Percentiles rank a stretch among this genome's conserved stretches.
These are phyloP conservation scores for Hippolais icterina DNA, from an alignment of 2,113 vertebrate species.

Conservation along the genomic window DNA sequence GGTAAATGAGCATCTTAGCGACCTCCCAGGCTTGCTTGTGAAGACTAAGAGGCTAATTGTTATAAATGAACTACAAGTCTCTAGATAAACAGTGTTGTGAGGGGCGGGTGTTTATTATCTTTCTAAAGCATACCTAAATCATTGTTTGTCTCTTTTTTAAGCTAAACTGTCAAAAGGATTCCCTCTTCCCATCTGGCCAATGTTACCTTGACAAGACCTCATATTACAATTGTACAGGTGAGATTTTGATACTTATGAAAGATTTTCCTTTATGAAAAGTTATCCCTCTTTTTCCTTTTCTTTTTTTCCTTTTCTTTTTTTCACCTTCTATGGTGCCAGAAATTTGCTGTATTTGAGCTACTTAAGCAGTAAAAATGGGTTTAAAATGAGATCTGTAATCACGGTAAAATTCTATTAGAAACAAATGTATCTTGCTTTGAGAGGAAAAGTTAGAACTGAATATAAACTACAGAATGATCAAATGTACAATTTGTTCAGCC, in stretches of 20 bases:
- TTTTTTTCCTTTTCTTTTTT: background rate
- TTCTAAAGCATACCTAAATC: background rate
- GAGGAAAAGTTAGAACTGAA: background rate
- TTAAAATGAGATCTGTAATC: background rate
- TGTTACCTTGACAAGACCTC: slow-evolving; percentile 56
- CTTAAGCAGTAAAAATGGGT: background rate
- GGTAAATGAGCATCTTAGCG: background rate
- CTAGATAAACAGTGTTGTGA: background rate
- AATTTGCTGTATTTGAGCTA: background rate
- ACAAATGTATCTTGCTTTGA: background rate
- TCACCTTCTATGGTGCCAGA: background rate
- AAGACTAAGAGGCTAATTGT: background rate
- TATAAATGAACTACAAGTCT: background rate
- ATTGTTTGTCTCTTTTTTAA: slow-evolving; percentile 9
- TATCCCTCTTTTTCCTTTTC: background rate
- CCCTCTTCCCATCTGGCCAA: slow-evolving; percentile 67
- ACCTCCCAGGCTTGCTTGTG: background rate
- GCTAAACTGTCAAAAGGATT: slow-evolving; percentile 74
- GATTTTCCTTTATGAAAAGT: background rate
- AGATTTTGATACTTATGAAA: background rate
- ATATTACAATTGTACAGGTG: slow-evolving; percentile 68
- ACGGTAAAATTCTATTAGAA: background rate
- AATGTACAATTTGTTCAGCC: background rate
- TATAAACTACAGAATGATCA: background rate
- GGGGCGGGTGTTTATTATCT: background rate